Percentiles rank a stretch among this genome's conserved stretches.
Conservation (phyloP, 1,140 invertebrate genomes). For the Colletes gigas region DNA sequence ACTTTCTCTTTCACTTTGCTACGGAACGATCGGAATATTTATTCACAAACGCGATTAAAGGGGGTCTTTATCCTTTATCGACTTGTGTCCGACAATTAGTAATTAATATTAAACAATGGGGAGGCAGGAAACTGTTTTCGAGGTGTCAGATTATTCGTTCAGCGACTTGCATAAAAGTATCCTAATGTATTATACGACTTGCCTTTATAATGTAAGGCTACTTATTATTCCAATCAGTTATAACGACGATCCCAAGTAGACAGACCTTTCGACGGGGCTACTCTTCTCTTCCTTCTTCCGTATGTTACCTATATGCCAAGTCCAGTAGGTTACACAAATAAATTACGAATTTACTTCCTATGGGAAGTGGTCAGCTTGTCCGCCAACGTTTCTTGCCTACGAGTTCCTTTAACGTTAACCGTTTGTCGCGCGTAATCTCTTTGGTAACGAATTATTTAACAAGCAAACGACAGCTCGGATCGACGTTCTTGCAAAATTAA, state of each 20-base stretch:
- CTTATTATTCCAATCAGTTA: slow-evolving; percentile 48
- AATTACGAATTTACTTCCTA: slow-evolving; percentile 20
- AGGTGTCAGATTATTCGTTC: slow-evolving; percentile 11
- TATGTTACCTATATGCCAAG: slow-evolving; percentile 9
- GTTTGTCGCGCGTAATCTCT: too few relatives aligned
- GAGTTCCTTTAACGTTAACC: too few relatives aligned
- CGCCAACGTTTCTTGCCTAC: background rate
- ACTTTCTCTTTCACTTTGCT: too few relatives aligned
- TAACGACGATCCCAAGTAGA: slow-evolving; percentile 28
- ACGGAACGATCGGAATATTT: too few relatives aligned
- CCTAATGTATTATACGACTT: slow-evolving; percentile 8
- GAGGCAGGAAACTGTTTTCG: background rate
- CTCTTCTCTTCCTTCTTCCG: slow-evolving; percentile 50
- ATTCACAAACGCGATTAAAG: too few relatives aligned
- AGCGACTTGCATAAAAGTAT: slow-evolving; percentile 2
- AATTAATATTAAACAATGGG: background rate
- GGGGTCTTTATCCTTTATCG: too few relatives aligned
- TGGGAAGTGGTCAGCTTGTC: too few relatives aligned
- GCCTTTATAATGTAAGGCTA: slow-evolving; percentile 11
- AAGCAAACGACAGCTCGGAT: too few relatives aligned
- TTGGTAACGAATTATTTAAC: too few relatives aligned
- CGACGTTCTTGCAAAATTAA: too few relatives aligned
- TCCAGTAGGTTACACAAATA: slow-evolving; percentile 11
- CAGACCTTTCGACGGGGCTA: slow-evolving; percentile 30
- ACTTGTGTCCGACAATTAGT: background rate